These are phyloP conservation scores for Oligia strigilis DNA, from an alignment of 2,888 invertebrate species.

Conservation along the genomic window DNA sequence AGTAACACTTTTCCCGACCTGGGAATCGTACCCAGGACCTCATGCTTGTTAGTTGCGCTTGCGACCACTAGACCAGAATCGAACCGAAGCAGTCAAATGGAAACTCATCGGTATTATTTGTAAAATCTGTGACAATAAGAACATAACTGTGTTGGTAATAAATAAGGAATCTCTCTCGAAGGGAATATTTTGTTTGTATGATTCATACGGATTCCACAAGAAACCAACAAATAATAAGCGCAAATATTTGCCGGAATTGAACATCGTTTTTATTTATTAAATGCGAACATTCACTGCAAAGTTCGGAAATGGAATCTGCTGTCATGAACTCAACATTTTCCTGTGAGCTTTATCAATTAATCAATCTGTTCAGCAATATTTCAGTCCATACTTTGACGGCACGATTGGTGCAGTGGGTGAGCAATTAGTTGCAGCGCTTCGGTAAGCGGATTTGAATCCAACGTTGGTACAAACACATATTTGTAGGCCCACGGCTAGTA, in stretches of 20 bases:
- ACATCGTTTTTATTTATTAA: background rate
- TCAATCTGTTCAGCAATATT: conserved; percentile 7
- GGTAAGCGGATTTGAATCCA: background rate
- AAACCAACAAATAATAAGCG: background rate
- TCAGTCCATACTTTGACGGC: background rate
- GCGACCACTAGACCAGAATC: no score
- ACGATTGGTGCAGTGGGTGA: background rate
- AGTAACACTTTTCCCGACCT: no score
- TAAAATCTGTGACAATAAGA: background rate
- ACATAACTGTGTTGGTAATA: background rate
- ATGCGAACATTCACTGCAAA: background rate
- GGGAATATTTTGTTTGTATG: background rate
- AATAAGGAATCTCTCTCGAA: background rate
- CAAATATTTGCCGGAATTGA: background rate
- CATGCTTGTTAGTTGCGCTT: no score
- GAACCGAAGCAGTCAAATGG: background rate
- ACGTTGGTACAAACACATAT: background rate
- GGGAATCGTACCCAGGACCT: no score
- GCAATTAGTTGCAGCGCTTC: background rate
- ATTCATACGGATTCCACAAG: background rate
- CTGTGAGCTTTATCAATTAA: conserved; percentile 5
- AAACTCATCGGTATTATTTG: background rate
- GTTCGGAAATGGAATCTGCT: conserved; percentile 9
- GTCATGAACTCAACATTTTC: background rate
- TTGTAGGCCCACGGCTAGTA: background rate